Percentiles rank a stretch among this genome's conserved stretches.
phyloP scores from a whole-genome alignment of 2,797 vertebrate genomes.

The Chanos chanos region DNA sequence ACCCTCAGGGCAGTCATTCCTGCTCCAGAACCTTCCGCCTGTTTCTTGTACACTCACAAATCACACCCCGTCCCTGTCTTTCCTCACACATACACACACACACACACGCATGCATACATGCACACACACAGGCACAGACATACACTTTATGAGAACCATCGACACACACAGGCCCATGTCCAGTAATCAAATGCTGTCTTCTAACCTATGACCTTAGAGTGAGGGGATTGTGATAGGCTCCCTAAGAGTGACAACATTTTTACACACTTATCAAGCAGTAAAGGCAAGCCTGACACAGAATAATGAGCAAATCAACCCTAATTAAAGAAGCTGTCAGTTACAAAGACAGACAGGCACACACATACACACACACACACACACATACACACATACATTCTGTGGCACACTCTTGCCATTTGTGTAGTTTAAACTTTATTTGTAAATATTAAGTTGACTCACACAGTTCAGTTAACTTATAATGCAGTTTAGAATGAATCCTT shows the following conservation, averaged over 20 bases:
- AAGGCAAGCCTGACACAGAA: no score
- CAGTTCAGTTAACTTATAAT: no score
- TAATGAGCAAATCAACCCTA: no score
- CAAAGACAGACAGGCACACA: no score
- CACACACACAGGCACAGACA: not conserved
- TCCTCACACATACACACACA: constrained; percentile 36
- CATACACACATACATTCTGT: not conserved
- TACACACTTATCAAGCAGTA: no score
- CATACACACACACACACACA: not conserved
- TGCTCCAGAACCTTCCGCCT: not conserved
- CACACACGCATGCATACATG: constrained; percentile 9
- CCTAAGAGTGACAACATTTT: no score
- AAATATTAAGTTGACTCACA: no score
- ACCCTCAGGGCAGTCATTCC: constrained; percentile 3
- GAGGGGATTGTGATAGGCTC: no score
- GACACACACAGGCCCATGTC: constrained; percentile 13
- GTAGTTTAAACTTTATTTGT: no score
- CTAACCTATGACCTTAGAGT: not conserved
- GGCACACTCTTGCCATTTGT: no score
- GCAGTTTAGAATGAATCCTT: no score
- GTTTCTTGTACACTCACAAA: not conserved
- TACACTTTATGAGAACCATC: not conserved
- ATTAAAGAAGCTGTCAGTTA: no score
- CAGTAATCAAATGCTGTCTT: constrained; percentile 12
- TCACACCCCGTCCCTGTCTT: not conserved